Conservation (phyloP, 2,113 vertebrate species). For the Chinchilla lanigera region DNA sequence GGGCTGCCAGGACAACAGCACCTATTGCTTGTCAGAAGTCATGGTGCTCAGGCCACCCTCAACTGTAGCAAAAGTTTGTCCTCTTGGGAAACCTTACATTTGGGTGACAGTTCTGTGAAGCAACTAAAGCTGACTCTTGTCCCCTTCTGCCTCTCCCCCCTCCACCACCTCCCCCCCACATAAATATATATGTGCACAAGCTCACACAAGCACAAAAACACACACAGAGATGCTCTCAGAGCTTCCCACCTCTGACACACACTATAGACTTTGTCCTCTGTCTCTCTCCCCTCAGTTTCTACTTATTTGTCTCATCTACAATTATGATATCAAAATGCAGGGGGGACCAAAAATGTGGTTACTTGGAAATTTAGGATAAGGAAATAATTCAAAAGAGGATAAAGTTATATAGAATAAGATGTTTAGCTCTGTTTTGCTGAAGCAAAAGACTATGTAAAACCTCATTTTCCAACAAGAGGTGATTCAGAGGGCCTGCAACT, state of each 20-base stretch:
- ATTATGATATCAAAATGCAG: neutral
- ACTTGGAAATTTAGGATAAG: conserved; percentile 8
- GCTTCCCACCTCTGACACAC: too few species aligned
- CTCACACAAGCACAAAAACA: neutral
- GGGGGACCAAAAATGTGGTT: neutral
- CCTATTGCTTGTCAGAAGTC: neutral
- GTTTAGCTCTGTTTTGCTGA: neutral
- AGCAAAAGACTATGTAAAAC: neutral
- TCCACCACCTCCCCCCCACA: neutral
- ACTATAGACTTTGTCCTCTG: neutral
- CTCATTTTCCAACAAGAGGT: neutral
- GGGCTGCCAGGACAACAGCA: neutral
- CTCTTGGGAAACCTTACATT: neutral
- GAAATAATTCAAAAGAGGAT: neutral
- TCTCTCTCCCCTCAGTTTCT: neutral
- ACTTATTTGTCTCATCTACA: neutral
- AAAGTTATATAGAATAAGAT: neutral
- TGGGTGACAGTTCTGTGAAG: neutral
- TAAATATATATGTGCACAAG: neutral
- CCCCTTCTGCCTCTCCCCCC: neutral
- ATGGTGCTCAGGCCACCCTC: neutral
- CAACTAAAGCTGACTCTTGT: neutral
- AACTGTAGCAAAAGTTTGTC: neutral
- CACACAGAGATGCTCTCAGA: neutral
- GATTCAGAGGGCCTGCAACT: too few species aligned